Evolutionary conservation across 2,888 invertebrate species (phyloP).

Genomic region (Odontothrips loti): DNA sequence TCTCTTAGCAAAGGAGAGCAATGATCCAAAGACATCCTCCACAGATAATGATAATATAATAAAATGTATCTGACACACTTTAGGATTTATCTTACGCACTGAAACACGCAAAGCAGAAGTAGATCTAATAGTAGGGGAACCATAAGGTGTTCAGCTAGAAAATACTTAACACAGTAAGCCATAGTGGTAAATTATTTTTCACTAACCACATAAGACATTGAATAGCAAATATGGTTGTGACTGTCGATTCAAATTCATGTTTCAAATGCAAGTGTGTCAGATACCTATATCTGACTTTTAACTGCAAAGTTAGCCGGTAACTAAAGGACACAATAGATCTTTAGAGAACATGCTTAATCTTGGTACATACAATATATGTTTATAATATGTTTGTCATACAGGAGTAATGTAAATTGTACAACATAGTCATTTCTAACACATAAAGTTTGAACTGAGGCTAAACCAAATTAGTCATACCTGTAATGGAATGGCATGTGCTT

Average conservation of each 20-base stretch:
- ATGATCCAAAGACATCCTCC: conserved; percentile 14
- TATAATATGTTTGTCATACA: not conserved
- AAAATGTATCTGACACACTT: conserved; percentile 1
- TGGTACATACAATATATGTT: not conserved
- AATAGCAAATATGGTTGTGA: too few relatives aligned
- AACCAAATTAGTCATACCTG: not conserved
- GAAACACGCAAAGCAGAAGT: too few relatives aligned
- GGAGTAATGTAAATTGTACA: not conserved
- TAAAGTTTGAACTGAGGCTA: not conserved
- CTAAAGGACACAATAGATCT: not conserved
- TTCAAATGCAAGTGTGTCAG: not conserved
- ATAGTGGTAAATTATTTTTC: too few relatives aligned
- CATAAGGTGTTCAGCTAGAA: too few relatives aligned
- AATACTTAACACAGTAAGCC: too few relatives aligned
- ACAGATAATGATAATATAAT: not conserved
- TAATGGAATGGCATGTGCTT: conserved; percentile 11
- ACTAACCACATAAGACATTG: too few relatives aligned
- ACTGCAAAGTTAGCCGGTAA: not conserved
- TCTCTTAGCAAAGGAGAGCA: conserved; percentile 8
- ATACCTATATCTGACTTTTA: not conserved
- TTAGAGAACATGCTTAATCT: not conserved
- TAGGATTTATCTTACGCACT: too few relatives aligned
- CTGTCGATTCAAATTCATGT: too few relatives aligned
- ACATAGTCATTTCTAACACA: not conserved
- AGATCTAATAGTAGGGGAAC: too few relatives aligned